Conservation (phyloP, 2,797 vertebrate species). For the Pantherophis vulpinus region DNA sequence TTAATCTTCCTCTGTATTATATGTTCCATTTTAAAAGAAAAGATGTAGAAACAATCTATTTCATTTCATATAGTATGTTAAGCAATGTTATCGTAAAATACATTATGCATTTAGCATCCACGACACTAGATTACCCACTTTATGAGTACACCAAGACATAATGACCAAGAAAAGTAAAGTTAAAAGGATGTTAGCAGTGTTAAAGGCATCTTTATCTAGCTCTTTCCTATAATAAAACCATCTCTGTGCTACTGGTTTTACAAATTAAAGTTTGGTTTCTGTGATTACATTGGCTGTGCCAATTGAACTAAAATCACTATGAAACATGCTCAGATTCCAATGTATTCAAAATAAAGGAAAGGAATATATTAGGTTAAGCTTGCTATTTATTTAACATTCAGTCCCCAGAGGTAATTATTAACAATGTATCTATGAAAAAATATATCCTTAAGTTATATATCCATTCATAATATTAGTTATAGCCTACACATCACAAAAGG, state of each 20-base stretch:
- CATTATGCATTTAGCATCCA: constrained; percentile 16
- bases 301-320: constrained; percentile 16
- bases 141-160: neutral
- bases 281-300: constrained; percentile 25
- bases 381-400: neutral
- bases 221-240: neutral
- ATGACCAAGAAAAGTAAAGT: constrained; percentile 16
- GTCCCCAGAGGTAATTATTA: neutral
- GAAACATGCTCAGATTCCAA: neutral
- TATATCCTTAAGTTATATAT: neutral
- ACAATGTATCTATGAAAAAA: neutral
- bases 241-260: constrained; percentile 10
- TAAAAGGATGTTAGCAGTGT: constrained; percentile 34
- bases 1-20: constrained; percentile 20
- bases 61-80: constrained; percentile 3
- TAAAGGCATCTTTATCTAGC: constrained; percentile 25
- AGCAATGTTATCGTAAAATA: constrained; percentile 2
- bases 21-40: constrained; percentile 11
- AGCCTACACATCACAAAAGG: neutral
- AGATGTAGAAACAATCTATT: neutral
- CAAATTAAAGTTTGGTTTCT: constrained; percentile 28
- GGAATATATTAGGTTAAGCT: constrained; percentile 29
- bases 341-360: neutral
- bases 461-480: neutral
- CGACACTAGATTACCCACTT: constrained; percentile 34